Evolutionary conservation across 2,113 vertebrate genomes (phyloP), one percentile per base, ranked within the genome.

Genomic region (Ceuthmochares aereus): DNA sequence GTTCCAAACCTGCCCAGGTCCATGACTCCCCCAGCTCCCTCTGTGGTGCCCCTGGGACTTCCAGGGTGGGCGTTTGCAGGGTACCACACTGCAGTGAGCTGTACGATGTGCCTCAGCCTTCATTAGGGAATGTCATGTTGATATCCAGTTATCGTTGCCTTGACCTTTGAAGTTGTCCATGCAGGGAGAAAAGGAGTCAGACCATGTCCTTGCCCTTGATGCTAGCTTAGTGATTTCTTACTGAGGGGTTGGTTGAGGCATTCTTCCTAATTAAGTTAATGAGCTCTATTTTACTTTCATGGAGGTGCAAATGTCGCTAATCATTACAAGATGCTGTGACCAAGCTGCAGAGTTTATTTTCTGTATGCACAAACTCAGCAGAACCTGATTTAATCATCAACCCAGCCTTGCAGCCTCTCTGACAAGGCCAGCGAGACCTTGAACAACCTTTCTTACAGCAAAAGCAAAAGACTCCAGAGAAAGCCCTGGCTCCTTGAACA

Each of bases 321-420:
- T 79, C 58, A 56, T 84, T 85, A 76, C 34, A 56, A 66, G 83
- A 55, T 12, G 12, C 68, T 49, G 45, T 14, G 27, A 9, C 5
- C 3, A 47, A 91, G 58, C 36, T 3, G 11, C 64, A 62, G 73
- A 45, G 30, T 60, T 84, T 18, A 70, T 83, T 47, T 83, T 60
- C 34, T 72, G 3, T 79, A 18, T 21, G 37, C 60, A 42, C 56
- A 62, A 54, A 63, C 27, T 40, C 27, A 30, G 42, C 70, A 73
- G 83, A 72, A 83, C 22, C 25, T 52, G 12, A 63, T 58, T 72
- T 87, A 94, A 91, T 81, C 45, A 94, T 89, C 89, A 81, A 37
- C 59, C 37, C 23, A 54, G 51, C 58, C 62, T 54, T 0, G 1
- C 22, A 58, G 40, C 23, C 47, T 74, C 63, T 74, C 34, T 93